phyloP scores from a whole-genome alignment of 2,888 invertebrate genomes.

The Parnassius mnemosyne region DNA sequence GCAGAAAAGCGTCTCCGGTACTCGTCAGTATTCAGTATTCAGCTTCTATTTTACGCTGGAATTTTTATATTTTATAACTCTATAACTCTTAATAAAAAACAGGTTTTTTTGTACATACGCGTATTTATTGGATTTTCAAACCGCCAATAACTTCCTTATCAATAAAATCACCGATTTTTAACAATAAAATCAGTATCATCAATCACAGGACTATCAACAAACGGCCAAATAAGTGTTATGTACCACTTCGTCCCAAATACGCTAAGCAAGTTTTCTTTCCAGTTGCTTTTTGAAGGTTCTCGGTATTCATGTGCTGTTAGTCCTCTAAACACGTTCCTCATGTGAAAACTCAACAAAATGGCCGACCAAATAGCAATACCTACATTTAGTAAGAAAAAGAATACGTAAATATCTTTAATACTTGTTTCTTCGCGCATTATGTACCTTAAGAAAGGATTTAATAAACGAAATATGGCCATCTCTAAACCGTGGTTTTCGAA shows the following conservation, averaged over 20 bases:
- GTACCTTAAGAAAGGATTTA: conserved; percentile 47
- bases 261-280: conserved; percentile 83
- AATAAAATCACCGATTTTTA: background rate
- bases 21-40: no score
- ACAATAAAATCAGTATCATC: conserved; percentile 3
- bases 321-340: conserved; percentile 73
- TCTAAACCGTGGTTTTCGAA: conserved; percentile 41
- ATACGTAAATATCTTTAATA: conserved; percentile 45
- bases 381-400: conserved; percentile 46
- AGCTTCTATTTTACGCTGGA: no score
- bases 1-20: no score
- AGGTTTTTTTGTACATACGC: no score
- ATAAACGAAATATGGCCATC: conserved; percentile 38
- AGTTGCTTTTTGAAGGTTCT: conserved; percentile 82
- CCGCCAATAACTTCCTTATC: background rate
- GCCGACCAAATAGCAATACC: conserved; percentile 45
- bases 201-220: conserved; percentile 48
- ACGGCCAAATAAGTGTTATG: conserved; percentile 51
- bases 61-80: no score
- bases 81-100: no score
- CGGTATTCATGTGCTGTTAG: conserved; percentile 64
- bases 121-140: no score
- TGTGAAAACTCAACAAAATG: conserved; percentile 49
- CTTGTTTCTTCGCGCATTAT: conserved; percentile 39
- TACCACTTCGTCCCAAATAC: conserved; percentile 68